Evolutionary conservation across 1,140 invertebrate species (phyloP).

Genomic region (Cyphomyrmex costatus): DNA sequence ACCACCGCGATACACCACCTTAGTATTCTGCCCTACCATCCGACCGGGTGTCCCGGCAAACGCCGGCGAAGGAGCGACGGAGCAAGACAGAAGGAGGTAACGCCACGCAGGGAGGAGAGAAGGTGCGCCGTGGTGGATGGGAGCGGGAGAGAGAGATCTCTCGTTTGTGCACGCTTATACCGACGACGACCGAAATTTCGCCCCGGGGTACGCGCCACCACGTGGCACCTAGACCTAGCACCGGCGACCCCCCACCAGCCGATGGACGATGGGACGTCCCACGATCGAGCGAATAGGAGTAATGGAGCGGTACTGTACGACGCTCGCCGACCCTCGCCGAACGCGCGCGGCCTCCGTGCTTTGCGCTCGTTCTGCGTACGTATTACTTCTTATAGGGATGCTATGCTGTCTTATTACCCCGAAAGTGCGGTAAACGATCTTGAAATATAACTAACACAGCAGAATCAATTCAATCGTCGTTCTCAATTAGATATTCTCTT

Average conservation of each 20-base stretch:
- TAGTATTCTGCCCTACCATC: slow-evolving; percentile 71
- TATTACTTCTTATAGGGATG: neutral
- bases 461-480: neutral
- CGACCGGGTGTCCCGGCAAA: slow-evolving; percentile 46
- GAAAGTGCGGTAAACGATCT: neutral
- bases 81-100: slow-evolving; percentile 36
- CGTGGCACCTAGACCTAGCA: slow-evolving; percentile 72
- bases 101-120: slow-evolving; percentile 44
- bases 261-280: slow-evolving; percentile 72
- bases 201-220: slow-evolving; percentile 76
- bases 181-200: slow-evolving; percentile 75
- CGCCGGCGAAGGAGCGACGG: slow-evolving; percentile 26
- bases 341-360: neutral
- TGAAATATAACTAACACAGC: neutral
- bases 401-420: neutral
- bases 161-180: slow-evolving; percentile 65
- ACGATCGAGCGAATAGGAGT: slow-evolving; percentile 71
- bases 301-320: slow-evolving; percentile 63
- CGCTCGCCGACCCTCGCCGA: slow-evolving; percentile 65
- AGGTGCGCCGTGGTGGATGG: slow-evolving; percentile 19
- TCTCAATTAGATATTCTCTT: too few species aligned
- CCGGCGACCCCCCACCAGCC: slow-evolving; percentile 62
- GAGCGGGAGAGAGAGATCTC: slow-evolving; percentile 27
- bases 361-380: neutral
- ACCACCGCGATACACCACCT: slow-evolving; percentile 56